Conservation (phyloP, 2,113 vertebrate species). For the Semnornis frantzii region DNA sequence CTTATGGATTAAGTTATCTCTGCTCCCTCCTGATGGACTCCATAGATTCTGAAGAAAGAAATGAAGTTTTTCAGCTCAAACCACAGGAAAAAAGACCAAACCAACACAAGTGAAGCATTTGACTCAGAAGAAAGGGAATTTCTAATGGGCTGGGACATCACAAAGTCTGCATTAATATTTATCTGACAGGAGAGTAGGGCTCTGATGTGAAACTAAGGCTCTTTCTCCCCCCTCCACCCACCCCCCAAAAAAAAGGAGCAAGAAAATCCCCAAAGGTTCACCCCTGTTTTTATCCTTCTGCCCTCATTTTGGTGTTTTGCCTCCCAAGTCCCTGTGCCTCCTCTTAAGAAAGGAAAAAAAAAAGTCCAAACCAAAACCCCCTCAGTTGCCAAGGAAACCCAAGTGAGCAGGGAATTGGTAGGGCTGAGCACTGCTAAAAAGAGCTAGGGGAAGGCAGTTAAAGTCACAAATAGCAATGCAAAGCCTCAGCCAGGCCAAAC, state of each 20-base stretch:
- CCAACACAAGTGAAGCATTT: not conserved
- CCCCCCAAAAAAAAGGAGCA: not conserved
- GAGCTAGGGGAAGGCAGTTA: not conserved
- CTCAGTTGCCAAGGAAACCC: constrained; percentile 31
- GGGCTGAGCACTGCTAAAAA: not conserved
- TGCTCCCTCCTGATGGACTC: not conserved
- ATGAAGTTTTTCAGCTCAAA: not conserved
- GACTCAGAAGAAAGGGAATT: constrained; percentile 17
- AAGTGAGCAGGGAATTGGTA: not conserved
- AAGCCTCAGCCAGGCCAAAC: not conserved
- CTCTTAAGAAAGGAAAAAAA: not conserved
- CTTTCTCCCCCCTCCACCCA: not conserved
- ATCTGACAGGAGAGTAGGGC: not conserved
- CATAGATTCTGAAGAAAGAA: not conserved
- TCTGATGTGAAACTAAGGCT: not conserved
- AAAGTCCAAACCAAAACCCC: not conserved
- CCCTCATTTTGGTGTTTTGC: not conserved
- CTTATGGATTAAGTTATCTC: accelerated
- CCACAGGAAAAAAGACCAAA: not conserved
- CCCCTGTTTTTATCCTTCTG: constrained; percentile 1
- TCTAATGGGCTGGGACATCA: not conserved
- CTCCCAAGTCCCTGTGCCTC: constrained; percentile 6
- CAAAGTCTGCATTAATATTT: constrained; percentile 1
- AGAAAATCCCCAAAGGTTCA: not conserved
- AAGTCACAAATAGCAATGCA: not conserved